Base-by-base conservation (phyloP, 2,113 vertebrate genomes). In the Oreochromis aureus region DNA sequence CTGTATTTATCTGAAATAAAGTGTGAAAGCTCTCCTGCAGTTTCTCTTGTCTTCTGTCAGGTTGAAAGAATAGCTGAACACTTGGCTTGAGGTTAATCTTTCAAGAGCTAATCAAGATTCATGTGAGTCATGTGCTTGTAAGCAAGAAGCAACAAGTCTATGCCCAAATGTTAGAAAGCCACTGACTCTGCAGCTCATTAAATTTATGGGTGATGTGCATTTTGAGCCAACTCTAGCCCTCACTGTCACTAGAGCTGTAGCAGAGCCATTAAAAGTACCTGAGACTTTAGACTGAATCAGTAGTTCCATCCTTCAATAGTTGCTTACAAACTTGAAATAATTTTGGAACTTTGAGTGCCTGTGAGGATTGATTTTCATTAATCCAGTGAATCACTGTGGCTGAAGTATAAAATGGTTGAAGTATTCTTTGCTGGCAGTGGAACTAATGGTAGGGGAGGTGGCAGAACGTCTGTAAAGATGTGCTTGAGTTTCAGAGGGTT, bases 231-330 rank as follows among this genome's bases (percentile, higher is more conserved):
- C 34, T 34, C 34, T 34, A 34, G 6, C 6, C 34, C 34, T 34
- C 32, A 32, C 32, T 32, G 1, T 34, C 34, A 55, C 53, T 55
- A 55, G n/a, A 12, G 54, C n/a, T 55, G 10, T 36, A 8, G 2
- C 3, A 7, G 34, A 36, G 7, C n/a, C 54, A 24, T 54, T 55
- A 2, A 6, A 24, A 55, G 54, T 55, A 12, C 18, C n/a, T 0
- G 6, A 24, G 54, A 55, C 10, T 12, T 7, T 34, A 34, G 34
- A 34, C 2, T 34, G 19, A 55, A 2, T 55, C 54, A 2, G 8
- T 24, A 2, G 10, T 55, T 19, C 1, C 3, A 4, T 55, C 53
- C 10, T 55, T 55, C n/a, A 22, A 10, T 4, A 24, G 54, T 6
- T 24, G 2, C 54, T 24, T 24, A 12, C 0, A 4, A 22, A 55